phyloP scores from a whole-genome alignment of 2,888 invertebrate genomes.

The Dermolepida albohirtum region DNA sequence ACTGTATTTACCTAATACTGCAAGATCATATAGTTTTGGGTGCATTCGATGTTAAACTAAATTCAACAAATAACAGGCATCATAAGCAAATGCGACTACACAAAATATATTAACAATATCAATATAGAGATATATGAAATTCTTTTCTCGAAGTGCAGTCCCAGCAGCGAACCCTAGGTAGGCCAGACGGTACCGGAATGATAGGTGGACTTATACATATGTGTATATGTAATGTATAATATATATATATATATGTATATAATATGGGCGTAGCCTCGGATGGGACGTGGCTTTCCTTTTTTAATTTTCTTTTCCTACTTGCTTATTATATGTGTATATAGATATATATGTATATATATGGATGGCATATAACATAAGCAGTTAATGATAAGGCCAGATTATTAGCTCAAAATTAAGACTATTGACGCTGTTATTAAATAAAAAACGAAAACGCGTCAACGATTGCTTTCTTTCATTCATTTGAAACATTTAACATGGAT shows the following conservation, averaged over 20 bases:
- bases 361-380: constrained; percentile 66
- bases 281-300: constrained; percentile 49
- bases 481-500: constrained; percentile 42
- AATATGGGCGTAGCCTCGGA: constrained; percentile 48
- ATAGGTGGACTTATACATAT: constrained; percentile 40
- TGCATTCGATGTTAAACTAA: constrained; percentile 65
- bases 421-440: constrained; percentile 5
- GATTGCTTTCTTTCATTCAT: constrained; percentile 1
- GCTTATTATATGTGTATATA: constrained; percentile 43
- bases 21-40: constrained; percentile 54
- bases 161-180: constrained; percentile 51
- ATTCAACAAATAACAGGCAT: constrained; percentile 60
- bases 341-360: constrained; percentile 53
- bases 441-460: constrained; percentile 28
- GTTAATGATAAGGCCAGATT: constrained; percentile 56
- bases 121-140: constrained; percentile 48
- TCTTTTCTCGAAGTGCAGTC: constrained; percentile 51
- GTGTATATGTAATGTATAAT: constrained; percentile 15
- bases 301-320: constrained; percentile 38
- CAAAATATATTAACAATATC: constrained; percentile 59
- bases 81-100: constrained; percentile 64
- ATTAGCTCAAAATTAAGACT: constrained; percentile 47
- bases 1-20: constrained; percentile 53
- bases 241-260: constrained; percentile 15
- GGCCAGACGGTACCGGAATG: constrained; percentile 47